These are phyloP conservation scores for Metallyticus violacea DNA, from an alignment of 2,888 invertebrate species.

Conservation along the genomic window DNA sequence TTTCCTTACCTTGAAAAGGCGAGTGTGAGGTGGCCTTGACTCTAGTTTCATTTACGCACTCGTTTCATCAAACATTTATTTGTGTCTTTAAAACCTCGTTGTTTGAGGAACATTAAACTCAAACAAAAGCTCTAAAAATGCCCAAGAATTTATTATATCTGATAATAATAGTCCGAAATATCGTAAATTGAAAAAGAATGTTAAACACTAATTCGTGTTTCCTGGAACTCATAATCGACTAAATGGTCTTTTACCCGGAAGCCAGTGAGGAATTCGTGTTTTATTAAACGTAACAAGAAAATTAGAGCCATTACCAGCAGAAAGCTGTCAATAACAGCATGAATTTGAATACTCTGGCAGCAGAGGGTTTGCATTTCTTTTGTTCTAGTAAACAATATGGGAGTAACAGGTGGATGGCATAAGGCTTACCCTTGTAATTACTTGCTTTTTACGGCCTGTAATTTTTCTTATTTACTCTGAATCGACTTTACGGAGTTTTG, in stretches of 20 bases:
- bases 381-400: background rate
- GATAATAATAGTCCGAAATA: too few relatives aligned
- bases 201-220: too few relatives aligned
- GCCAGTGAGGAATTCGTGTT: background rate
- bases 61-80: too few relatives aligned
- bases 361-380: background rate
- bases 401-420: background rate
- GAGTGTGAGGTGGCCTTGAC: too few relatives aligned
- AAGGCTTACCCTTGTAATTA: background rate
- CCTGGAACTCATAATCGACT: too few relatives aligned
- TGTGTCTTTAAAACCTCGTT: too few relatives aligned
- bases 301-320: background rate
- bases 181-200: too few relatives aligned
- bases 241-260: background rate
- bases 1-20: too few relatives aligned
- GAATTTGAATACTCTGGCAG: background rate
- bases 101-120: too few relatives aligned
- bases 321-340: background rate
- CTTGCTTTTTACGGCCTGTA: background rate
- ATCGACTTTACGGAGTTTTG: background rate
- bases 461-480: background rate
- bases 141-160: too few relatives aligned
- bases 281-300: background rate
- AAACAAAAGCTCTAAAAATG: too few relatives aligned
- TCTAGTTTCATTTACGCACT: too few relatives aligned